Evolutionary conservation across 2,888 invertebrate genomes (phyloP).

Genomic region (Crematogaster levior): DNA sequence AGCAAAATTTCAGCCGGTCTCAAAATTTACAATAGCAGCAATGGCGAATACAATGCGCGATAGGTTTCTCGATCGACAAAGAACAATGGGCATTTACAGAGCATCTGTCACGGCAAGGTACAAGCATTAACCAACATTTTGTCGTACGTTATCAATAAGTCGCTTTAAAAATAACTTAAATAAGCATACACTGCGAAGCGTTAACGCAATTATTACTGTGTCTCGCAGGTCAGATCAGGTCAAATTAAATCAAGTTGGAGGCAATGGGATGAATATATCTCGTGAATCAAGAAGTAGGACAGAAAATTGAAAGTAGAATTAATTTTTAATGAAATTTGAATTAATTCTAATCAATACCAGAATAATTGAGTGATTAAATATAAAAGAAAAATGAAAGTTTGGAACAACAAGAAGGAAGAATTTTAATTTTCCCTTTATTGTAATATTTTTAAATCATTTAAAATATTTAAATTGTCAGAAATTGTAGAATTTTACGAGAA

Average conservation of each 20-base stretch:
- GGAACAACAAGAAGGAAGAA: too few relatives aligned
- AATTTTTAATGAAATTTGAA: neutral
- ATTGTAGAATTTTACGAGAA: neutral
- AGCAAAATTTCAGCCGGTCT: neutral
- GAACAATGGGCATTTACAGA: slow-evolving; percentile 70
- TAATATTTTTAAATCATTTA: too few relatives aligned
- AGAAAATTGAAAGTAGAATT: neutral
- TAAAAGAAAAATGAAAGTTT: neutral
- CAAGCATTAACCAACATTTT: slow-evolving; percentile 49
- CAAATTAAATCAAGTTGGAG: neutral
- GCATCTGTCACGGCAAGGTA: slow-evolving; percentile 60
- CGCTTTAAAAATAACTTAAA: slow-evolving; percentile 40
- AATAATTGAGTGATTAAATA: neutral
- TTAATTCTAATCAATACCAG: neutral
- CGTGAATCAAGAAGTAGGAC: neutral
- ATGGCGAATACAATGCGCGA: neutral
- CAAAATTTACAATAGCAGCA: slow-evolving; percentile 5
- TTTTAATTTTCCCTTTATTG: too few relatives aligned
- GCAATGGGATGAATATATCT: neutral
- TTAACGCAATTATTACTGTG: slow-evolving; percentile 11
- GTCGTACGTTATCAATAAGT: slow-evolving; percentile 53
- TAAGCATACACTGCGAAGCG: slow-evolving; percentile 16
- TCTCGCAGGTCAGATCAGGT: slow-evolving; percentile 26
- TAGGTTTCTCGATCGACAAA: slow-evolving; percentile 29
- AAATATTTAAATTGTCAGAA: neutral